Conservation (phyloP, 1,140 invertebrate species). For the Aphaenogaster floridana region DNA sequence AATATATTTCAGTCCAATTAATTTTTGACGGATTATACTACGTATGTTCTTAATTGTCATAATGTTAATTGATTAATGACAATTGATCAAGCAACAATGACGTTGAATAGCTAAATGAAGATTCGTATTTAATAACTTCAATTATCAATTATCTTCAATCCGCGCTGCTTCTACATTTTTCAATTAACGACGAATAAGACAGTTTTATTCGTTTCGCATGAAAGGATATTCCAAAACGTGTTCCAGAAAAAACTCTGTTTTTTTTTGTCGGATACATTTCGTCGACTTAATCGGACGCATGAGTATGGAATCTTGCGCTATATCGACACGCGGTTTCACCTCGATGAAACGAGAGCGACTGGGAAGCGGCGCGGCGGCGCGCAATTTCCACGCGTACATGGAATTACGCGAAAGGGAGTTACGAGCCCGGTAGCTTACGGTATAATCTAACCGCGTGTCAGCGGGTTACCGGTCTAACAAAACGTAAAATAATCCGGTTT, state of each 20-base stretch:
- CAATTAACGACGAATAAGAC: not conserved
- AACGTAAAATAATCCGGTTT: slow-evolving; percentile 34
- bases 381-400: slow-evolving; percentile 12
- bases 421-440: slow-evolving; percentile 21
- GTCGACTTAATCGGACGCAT: slow-evolving; percentile 3
- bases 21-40: not conserved
- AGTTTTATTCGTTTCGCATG: not conserved
- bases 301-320: slow-evolving; percentile 8
- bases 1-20: not conserved
- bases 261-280: not conserved
- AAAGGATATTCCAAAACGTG: not conserved
- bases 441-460: slow-evolving; percentile 47
- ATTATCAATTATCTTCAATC: not conserved
- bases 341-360: slow-evolving; percentile 55
- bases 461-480: not conserved
- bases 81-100: not conserved
- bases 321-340: slow-evolving; percentile 37
- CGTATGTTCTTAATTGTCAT: not conserved
- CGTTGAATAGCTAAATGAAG: not conserved
- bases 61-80: not conserved
- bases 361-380: slow-evolving; percentile 28
- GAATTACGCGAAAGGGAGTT: slow-evolving; percentile 51
- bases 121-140: not conserved
- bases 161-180: not conserved
- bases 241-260: not conserved